A percentile compares a stretch with the other conserved stretches of the same genome.
phyloP scores from a whole-genome alignment of 2,888 invertebrate genomes.

The Eupeodes latifasciatus region DNA sequence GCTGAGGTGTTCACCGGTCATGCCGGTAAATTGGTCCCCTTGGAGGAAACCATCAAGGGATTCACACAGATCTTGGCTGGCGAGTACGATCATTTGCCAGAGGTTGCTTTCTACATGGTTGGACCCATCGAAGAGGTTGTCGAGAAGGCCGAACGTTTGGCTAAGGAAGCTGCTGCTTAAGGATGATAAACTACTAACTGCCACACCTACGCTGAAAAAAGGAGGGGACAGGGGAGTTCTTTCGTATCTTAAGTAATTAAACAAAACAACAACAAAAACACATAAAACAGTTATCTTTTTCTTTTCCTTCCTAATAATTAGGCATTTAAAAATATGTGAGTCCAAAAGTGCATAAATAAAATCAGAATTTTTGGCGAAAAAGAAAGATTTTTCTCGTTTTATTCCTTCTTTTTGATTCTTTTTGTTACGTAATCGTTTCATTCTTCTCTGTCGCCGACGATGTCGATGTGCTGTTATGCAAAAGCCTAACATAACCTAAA shows the following conservation, averaged over 20 bases:
- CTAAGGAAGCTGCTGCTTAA: constrained; percentile 81
- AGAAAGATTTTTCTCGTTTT: constrained; percentile 22
- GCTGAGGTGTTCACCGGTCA: constrained; percentile 98
- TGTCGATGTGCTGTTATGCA: constrained; percentile 64
- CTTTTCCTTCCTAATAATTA: constrained; percentile 75
- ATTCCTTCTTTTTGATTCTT: constrained; percentile 33
- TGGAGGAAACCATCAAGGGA: constrained; percentile 94
- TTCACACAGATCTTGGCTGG: constrained; percentile 93
- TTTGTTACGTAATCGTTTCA: constrained; percentile 46
- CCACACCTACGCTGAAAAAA: constrained; percentile 54
- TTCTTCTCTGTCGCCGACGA: constrained; percentile 3
- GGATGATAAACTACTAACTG: constrained; percentile 43
- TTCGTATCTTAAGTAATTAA: constrained; percentile 69
- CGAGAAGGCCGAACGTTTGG: constrained; percentile 89
- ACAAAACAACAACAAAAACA: not conserved
- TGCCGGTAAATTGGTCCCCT: constrained; percentile 94
- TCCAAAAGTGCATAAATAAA: constrained; percentile 67
- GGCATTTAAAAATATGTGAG: constrained; percentile 73
- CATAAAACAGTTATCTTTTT: constrained; percentile 63
- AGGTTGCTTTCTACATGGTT: constrained; percentile 98
- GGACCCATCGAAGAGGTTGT: constrained; percentile 95
- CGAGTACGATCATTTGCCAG: constrained; percentile 95
- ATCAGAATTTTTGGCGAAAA: constrained; percentile 66
- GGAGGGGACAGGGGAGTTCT: constrained; percentile 63
- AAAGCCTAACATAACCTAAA: constrained; percentile 62